phyloP scores from a whole-genome alignment of 2,113 vertebrate species.

The Aldabrachelys gigantea region DNA sequence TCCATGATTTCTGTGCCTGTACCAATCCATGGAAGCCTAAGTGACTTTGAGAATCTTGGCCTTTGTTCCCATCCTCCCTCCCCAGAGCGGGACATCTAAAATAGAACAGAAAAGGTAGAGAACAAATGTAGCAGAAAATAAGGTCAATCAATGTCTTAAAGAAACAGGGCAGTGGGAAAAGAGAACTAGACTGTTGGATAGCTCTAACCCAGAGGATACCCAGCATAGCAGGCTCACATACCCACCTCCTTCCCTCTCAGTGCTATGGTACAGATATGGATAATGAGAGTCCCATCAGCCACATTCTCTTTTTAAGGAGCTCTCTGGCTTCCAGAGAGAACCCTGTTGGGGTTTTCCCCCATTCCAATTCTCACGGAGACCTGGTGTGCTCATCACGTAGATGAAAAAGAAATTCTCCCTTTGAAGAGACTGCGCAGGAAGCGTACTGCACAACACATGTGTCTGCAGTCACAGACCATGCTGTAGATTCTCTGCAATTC shows the following conservation, averaged over 20 bases:
- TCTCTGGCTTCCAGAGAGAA: too few relatives aligned
- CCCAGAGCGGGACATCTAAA: too few relatives aligned
- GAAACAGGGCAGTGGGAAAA: not conserved
- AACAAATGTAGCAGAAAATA: not conserved
- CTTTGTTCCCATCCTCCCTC: too few relatives aligned
- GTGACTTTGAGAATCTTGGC: too few relatives aligned
- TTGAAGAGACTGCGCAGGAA: not conserved
- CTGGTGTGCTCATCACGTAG: not conserved
- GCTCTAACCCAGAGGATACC: not conserved
- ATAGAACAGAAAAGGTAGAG: too few relatives aligned
- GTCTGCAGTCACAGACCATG: not conserved
- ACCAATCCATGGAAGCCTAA: too few relatives aligned
- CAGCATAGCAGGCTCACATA: not conserved
- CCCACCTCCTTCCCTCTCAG: not conserved
- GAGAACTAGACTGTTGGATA: not conserved
- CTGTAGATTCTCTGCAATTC: not conserved
- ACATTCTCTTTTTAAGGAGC: not conserved
- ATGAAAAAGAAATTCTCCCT: not conserved
- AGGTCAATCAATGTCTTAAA: not conserved
- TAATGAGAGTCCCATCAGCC: not conserved
- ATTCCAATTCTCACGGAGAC: not conserved
- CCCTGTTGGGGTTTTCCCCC: not conserved
- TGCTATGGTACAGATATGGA: not conserved
- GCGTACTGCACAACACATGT: accelerated
- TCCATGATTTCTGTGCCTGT: too few relatives aligned